phyloP scores from a whole-genome alignment of 2,113 vertebrate species.

The Saimiri boliviensis region DNA sequence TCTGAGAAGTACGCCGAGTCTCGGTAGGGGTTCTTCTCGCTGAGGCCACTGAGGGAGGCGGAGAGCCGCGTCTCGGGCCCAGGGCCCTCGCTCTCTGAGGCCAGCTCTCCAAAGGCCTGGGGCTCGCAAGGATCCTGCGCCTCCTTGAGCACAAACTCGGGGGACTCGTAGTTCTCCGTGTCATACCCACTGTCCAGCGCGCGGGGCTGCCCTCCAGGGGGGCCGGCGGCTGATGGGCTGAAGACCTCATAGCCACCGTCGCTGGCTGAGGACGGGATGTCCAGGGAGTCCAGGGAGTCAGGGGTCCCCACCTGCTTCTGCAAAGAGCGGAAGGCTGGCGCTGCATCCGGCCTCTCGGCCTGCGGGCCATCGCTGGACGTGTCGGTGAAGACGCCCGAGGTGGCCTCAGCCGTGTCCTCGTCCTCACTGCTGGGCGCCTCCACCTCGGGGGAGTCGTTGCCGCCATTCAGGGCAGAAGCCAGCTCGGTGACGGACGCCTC shows the following conservation, averaged over 20 bases:
- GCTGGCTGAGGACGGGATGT: slow-evolving; percentile 88
- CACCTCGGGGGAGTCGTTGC: slow-evolving; percentile 82
- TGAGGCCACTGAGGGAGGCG: slow-evolving; percentile 79
- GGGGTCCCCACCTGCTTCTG: slow-evolving; percentile 93
- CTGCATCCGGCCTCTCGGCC: slow-evolving; percentile 78
- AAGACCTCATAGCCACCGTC: slow-evolving; percentile 69
- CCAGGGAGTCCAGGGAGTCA: slow-evolving; percentile 90
- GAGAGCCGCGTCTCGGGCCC: slow-evolving; percentile 69
- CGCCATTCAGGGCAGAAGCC: background rate
- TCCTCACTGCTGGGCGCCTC: slow-evolving; percentile 87
- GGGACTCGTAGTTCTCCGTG: slow-evolving; percentile 97
- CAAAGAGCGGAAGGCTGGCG: slow-evolving; percentile 84
- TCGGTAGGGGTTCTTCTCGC: slow-evolving; percentile 91
- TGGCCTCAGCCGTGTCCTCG: slow-evolving; percentile 87
- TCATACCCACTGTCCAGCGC: slow-evolving; percentile 97
- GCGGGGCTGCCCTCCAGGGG: slow-evolving; percentile 87
- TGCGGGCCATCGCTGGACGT: slow-evolving; percentile 84
- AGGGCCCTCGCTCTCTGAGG: slow-evolving; percentile 80
- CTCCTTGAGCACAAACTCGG: slow-evolving; percentile 95
- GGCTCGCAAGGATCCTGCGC: slow-evolving; percentile 87
- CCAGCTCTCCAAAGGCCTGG: slow-evolving; percentile 76
- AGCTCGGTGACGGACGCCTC: background rate
- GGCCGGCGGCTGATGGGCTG: slow-evolving; percentile 85
- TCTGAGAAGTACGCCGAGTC: slow-evolving; percentile 99
- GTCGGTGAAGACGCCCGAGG: slow-evolving; percentile 88